A percentile compares a stretch with the other conserved stretches of the same genome.
phyloP scores from a whole-genome alignment of 2,888 invertebrate genomes.

The Mamestra brassicae region DNA sequence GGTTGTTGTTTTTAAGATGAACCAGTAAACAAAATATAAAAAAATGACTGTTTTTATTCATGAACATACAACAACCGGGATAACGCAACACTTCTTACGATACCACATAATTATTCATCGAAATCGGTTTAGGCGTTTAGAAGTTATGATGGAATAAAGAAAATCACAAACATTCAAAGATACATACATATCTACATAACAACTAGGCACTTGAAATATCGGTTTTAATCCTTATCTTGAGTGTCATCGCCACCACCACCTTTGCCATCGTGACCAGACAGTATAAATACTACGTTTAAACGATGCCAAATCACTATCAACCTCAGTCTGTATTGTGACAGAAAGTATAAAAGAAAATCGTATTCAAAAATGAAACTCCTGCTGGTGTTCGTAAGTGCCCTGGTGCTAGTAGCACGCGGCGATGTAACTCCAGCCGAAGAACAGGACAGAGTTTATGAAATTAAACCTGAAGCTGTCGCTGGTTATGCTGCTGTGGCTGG shows the following conservation, averaged over 20 bases:
- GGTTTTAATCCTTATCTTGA: neutral
- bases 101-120: no score
- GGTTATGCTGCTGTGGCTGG: neutral
- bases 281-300: neutral
- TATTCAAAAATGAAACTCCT: constrained; percentile 10
- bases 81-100: no score
- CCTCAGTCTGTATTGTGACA: neutral
- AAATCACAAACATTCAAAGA: no score
- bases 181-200: no score
- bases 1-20: no score
- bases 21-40: no score
- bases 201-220: neutral
- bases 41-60: no score
- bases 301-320: neutral
- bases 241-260: neutral
- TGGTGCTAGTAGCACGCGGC: neutral
- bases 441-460: neutral
- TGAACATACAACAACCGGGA: no score
- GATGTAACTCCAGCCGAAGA: neutral
- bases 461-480: neutral
- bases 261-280: neutral
- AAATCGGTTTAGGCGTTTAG: no score
- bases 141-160: no score
- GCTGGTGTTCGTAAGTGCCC: neutral
- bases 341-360: neutral